Percentiles rank a stretch among this genome's conserved stretches.
These are phyloP conservation scores for Colaptes auratus DNA, from an alignment of 2,113 vertebrate genomes.

Conservation along the genomic window DNA sequence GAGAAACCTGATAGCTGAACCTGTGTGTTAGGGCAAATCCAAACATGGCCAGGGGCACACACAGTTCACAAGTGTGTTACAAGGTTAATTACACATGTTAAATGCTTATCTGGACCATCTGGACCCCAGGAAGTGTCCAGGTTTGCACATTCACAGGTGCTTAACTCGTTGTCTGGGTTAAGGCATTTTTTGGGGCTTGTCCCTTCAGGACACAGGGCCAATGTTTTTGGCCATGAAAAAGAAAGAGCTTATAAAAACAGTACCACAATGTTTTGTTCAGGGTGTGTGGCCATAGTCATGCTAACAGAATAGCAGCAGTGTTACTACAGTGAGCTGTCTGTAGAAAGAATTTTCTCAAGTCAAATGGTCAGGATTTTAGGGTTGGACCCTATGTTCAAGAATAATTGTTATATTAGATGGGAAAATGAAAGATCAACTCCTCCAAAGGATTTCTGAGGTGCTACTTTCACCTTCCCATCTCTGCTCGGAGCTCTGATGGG, in stretches of 20 bases:
- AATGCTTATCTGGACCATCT: too few relatives aligned
- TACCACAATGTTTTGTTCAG: background rate
- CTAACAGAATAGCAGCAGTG: background rate
- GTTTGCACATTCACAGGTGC: too few relatives aligned
- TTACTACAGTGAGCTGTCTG: background rate
- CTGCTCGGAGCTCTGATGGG: background rate
- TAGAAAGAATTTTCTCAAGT: background rate
- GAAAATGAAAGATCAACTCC: background rate
- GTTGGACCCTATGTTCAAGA: background rate
- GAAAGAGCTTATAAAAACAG: conserved; percentile 22
- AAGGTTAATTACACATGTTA: too few relatives aligned
- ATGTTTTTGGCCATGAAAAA: conserved; percentile 1
- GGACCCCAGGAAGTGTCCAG: too few relatives aligned
- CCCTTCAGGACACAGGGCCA: background rate
- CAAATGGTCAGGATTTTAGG: background rate
- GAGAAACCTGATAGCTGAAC: too few relatives aligned
- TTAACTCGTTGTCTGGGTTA: too few relatives aligned
- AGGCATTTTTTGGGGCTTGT: too few relatives aligned
- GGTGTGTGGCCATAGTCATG: background rate
- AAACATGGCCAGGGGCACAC: too few relatives aligned
- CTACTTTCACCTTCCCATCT: background rate
- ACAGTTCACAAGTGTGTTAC: too few relatives aligned
- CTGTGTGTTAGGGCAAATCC: too few relatives aligned
- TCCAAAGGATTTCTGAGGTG: background rate
- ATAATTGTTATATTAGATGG: background rate